Evolutionary conservation across 1,140 invertebrate species (phyloP).

Genomic region (Conus ventricosus): DNA sequence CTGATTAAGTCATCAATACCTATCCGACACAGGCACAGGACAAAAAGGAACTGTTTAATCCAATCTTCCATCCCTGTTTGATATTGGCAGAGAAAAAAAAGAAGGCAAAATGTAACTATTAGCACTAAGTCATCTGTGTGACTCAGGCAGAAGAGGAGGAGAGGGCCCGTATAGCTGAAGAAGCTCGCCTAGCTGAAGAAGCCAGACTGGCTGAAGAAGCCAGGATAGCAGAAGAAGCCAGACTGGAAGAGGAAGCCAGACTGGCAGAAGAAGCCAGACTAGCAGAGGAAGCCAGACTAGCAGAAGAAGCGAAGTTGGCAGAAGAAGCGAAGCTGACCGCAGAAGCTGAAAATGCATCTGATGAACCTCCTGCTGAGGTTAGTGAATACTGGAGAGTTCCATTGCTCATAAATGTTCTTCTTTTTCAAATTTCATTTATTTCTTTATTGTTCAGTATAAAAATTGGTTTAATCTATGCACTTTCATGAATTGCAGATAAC

Average conservation of each 20-base stretch:
- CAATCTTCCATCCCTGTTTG: no score
- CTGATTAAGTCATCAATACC: no score
- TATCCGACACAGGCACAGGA: no score
- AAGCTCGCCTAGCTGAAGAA: conserved; percentile 46
- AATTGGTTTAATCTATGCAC: not conserved
- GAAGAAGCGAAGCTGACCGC: conserved; percentile 20
- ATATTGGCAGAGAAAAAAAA: not conserved
- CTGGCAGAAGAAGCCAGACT: conserved; percentile 32
- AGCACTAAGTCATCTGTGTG: not conserved
- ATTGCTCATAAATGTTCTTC: no score
- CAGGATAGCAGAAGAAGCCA: conserved; percentile 34
- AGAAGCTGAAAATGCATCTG: conserved; percentile 27
- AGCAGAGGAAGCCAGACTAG: conserved; percentile 34
- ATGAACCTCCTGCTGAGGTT: no score
- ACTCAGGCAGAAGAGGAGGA: conserved; percentile 58
- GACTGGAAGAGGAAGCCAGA: conserved; percentile 34
- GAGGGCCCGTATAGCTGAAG: conserved; percentile 54
- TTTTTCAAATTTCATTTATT: not conserved
- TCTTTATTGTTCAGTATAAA: not conserved
- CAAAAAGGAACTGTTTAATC: no score
- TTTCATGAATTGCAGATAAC: no score
- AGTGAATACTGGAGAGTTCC: not conserved
- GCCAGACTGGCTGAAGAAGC: conserved; percentile 27
- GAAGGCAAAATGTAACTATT: not conserved
- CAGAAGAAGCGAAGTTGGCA: conserved; percentile 33